Conservation (phyloP, 1,140 invertebrate genomes). For the Bombus vancouverensis region DNA sequence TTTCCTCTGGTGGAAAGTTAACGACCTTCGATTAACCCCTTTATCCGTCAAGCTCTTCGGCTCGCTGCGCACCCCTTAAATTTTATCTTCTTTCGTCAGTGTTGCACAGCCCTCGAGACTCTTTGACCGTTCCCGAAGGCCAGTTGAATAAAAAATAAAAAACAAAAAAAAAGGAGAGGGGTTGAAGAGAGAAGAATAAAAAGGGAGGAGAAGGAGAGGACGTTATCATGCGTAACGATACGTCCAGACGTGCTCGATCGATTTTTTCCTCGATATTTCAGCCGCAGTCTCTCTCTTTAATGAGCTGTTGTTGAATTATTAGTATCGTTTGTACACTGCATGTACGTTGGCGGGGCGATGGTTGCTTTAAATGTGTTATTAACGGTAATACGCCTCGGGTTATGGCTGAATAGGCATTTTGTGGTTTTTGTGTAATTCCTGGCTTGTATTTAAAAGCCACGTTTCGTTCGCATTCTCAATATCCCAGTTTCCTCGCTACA, state of each 20-base stretch:
- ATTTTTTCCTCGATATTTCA: not conserved
- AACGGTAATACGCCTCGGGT: not conserved
- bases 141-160: not conserved
- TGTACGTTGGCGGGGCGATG: rapidly evolving
- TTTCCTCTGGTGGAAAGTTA: conserved; percentile 27
- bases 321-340: not conserved
- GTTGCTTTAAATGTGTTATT: not conserved
- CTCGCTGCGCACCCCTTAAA: conserved; percentile 9
- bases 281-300: not conserved
- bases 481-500: no score
- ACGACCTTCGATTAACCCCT: conserved; percentile 42
- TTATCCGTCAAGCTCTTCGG: conserved; percentile 26
- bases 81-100: not conserved
- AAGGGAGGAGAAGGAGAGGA: no score
- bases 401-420: not conserved
- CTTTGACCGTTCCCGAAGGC: not conserved
- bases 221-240: conserved; percentile 25
- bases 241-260: conserved; percentile 19
- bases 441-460: no score
- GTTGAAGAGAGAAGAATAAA: no score
- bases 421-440: not conserved
- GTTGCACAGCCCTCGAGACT: not conserved
- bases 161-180: no score
- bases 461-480: not conserved
- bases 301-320: conserved; percentile 6